A percentile compares a stretch with the other conserved stretches of the same genome.
Evolutionary conservation across 2,113 vertebrate genomes (phyloP).

Genomic region (Alethe castanea): DNA sequence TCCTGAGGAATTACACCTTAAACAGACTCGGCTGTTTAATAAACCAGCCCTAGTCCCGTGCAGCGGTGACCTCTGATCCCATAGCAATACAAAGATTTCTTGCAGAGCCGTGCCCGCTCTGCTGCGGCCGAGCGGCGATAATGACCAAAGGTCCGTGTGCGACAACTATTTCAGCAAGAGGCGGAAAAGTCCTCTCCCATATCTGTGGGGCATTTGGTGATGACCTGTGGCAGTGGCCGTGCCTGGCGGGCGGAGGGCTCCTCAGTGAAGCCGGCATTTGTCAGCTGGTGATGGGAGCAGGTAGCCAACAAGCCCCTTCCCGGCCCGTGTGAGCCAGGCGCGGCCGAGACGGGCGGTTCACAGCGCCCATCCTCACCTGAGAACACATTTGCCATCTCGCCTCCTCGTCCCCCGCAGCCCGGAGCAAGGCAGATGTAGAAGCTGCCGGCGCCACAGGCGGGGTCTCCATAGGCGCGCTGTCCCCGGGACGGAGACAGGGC

Average conservation of each 20-base stretch:
- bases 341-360: neutral
- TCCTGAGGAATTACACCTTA: neutral
- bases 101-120: accelerated
- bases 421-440: neutral
- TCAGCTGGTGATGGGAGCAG: neutral
- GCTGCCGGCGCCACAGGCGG: neutral
- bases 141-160: accelerated
- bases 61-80: neutral
- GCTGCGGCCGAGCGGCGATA: neutral
- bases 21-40: neutral
- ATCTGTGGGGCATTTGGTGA: neutral
- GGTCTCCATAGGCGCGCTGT: neutral
- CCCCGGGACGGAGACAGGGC: neutral
- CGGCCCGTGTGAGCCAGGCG: accelerated
- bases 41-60: neutral
- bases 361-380: neutral
- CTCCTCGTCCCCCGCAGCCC: neutral
- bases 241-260: neutral
- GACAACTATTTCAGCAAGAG: neutral
- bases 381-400: neutral
- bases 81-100: neutral
- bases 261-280: neutral
- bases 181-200: neutral
- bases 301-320: neutral
- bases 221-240: accelerated